Conservation (phyloP, 2,888 invertebrate species). For the Agrotis exclamationis region DNA sequence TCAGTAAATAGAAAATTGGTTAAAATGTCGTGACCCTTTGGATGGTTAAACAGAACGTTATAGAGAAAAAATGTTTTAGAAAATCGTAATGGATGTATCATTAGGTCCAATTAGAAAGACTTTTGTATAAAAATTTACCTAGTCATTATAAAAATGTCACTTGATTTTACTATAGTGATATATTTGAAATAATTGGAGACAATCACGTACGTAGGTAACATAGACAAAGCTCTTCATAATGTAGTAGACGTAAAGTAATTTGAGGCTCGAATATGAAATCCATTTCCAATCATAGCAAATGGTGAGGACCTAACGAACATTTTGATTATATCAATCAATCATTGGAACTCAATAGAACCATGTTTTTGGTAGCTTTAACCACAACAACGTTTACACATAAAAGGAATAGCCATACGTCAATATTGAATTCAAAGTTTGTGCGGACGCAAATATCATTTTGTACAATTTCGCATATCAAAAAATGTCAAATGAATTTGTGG, state of each 20-base stretch:
- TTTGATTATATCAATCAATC: slow-evolving; percentile 38
- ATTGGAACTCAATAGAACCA: slow-evolving; percentile 8
- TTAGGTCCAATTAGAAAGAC: slow-evolving; percentile 31
- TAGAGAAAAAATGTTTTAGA: slow-evolving; percentile 33
- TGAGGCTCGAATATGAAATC: slow-evolving; percentile 11
- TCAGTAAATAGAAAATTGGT: slow-evolving; percentile 35
- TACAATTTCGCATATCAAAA: slow-evolving; percentile 71
- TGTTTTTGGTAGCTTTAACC: slow-evolving; percentile 50
- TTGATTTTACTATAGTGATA: slow-evolving; percentile 22
- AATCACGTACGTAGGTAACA: slow-evolving; percentile 1
- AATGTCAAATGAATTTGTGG: slow-evolving; percentile 62
- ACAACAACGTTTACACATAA: slow-evolving; percentile 46
- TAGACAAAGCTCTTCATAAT: slow-evolving; percentile 7
- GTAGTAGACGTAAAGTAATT: slow-evolving; percentile 7
- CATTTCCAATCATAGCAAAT: slow-evolving; percentile 27
- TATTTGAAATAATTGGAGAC: slow-evolving; percentile 12
- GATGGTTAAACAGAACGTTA: slow-evolving; percentile 3
- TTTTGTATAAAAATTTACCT: slow-evolving; percentile 20
- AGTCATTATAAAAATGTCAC: slow-evolving; percentile 20
- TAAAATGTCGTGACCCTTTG: slow-evolving; percentile 26
- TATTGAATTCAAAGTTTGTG: slow-evolving; percentile 52
- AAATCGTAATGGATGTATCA: slow-evolving; percentile 33
- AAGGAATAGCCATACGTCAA: slow-evolving; percentile 27
- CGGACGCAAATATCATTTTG: slow-evolving; percentile 58
- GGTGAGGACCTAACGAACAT: slow-evolving; percentile 30